phyloP scores from a whole-genome alignment of 92 coral and sea anemone genomes.

The Pocillopora grandis region DNA sequence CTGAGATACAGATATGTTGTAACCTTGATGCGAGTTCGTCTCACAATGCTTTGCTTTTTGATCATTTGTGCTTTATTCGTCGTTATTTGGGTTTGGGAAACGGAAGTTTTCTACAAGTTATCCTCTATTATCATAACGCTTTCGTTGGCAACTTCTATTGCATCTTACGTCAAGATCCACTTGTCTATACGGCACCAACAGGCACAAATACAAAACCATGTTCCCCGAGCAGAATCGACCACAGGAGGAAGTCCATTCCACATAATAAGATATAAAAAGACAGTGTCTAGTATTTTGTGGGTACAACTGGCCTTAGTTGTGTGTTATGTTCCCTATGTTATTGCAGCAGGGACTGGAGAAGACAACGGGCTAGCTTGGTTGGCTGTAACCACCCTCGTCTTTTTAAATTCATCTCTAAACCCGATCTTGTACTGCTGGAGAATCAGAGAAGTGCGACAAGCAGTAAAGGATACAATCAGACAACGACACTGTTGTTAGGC shows the following conservation, averaged over 20 bases:
- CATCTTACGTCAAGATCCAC: background rate
- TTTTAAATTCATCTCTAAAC: too few species aligned
- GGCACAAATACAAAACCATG: background rate
- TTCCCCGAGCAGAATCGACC: background rate
- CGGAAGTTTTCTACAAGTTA: background rate
- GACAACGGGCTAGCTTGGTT: background rate
- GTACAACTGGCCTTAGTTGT: slow-evolving; percentile 6
- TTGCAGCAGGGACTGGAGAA: background rate
- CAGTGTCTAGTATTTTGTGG: slow-evolving; percentile 7
- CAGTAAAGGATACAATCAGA: too few species aligned
- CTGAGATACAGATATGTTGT: slow-evolving; percentile 8
- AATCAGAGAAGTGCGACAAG: too few species aligned
- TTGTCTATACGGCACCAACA: background rate
- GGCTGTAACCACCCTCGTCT: too few species aligned
- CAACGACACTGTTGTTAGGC: too few species aligned
- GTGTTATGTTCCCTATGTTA: background rate
- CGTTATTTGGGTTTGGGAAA: background rate
- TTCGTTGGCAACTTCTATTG: background rate
- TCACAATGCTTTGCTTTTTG: background rate
- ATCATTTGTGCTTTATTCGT: background rate
- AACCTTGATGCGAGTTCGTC: background rate
- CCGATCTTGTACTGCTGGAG: too few species aligned
- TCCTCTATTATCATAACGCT: background rate
- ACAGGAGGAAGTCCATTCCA: background rate
- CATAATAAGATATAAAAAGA: background rate